Percentiles rank a stretch among this genome's conserved stretches.
These are phyloP conservation scores for Acipenser oxyrinchus DNA, from an alignment of 2,797 vertebrate genomes.

Conservation along the genomic window DNA sequence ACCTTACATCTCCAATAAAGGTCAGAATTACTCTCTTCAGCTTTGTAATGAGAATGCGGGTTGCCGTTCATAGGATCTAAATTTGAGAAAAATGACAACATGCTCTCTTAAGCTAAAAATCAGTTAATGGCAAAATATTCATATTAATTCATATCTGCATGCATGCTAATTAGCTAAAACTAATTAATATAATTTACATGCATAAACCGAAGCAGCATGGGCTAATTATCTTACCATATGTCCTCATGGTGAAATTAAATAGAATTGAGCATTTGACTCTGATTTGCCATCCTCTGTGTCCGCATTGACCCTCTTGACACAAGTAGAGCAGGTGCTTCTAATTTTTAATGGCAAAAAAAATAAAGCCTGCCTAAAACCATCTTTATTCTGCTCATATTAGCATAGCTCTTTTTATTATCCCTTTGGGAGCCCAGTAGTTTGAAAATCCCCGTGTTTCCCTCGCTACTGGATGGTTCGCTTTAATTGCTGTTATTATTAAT, in stretches of 20 bases:
- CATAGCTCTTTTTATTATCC: too few relatives aligned
- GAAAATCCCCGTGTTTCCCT: too few relatives aligned
- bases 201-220: constrained; percentile 14
- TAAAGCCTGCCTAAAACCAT: too few relatives aligned
- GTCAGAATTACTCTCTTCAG: constrained; percentile 15
- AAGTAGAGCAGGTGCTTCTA: too few relatives aligned
- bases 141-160: constrained; percentile 15
- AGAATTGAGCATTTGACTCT: not conserved
- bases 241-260: not conserved
- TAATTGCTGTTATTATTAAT: too few relatives aligned
- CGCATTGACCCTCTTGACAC: too few relatives aligned
- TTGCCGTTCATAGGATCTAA: constrained; percentile 28
- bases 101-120: constrained; percentile 17
- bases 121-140: constrained; percentile 16
- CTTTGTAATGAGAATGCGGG: constrained; percentile 19
- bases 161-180: constrained; percentile 26
- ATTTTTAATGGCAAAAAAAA: too few relatives aligned
- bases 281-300: not conserved
- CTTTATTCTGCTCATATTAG: too few relatives aligned
- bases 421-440: too few relatives aligned
- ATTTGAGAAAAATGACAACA: constrained; percentile 24
- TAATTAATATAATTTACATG: constrained; percentile 24
- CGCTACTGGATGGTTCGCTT: too few relatives aligned
- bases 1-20: constrained; percentile 19
- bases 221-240: constrained; percentile 6